Evolutionary conservation across 2,113 vertebrate species (phyloP).

Genomic region (Pavo muticus): DNA sequence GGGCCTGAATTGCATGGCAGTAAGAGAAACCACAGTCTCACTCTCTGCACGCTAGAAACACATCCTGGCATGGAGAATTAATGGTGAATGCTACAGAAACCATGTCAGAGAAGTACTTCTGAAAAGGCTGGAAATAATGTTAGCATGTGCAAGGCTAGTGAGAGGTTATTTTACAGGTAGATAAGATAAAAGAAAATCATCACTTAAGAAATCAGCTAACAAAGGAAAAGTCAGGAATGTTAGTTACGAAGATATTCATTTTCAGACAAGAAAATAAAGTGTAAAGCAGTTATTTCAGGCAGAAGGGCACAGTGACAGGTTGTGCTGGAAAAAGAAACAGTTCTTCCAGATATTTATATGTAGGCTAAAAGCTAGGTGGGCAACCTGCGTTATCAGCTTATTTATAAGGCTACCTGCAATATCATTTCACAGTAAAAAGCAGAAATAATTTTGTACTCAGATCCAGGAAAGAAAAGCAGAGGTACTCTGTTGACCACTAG

Average conservation of each 20-base stretch:
- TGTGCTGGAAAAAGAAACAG: neutral
- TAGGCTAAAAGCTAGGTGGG: neutral
- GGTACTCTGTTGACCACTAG: rapidly evolving
- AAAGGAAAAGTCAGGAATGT: neutral
- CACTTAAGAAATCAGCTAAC: neutral
- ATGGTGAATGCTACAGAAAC: neutral
- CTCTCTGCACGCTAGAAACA: neutral
- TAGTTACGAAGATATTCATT: neutral
- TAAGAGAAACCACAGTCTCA: neutral
- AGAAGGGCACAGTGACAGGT: neutral
- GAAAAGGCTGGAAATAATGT: neutral
- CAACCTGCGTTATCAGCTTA: neutral
- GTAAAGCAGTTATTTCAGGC: neutral
- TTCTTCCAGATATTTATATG: neutral
- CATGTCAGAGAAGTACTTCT: neutral
- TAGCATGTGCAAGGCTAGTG: neutral
- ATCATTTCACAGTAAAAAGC: neutral
- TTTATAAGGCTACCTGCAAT: neutral
- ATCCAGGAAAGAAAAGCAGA: neutral
- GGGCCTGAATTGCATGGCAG: neutral
- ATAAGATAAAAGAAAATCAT: rapidly evolving
- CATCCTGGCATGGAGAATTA: neutral
- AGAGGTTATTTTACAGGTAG: neutral
- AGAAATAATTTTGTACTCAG: neutral
- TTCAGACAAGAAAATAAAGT: neutral